phyloP scores from a whole-genome alignment of 2,888 invertebrate species.

The Catocala fraxini region DNA sequence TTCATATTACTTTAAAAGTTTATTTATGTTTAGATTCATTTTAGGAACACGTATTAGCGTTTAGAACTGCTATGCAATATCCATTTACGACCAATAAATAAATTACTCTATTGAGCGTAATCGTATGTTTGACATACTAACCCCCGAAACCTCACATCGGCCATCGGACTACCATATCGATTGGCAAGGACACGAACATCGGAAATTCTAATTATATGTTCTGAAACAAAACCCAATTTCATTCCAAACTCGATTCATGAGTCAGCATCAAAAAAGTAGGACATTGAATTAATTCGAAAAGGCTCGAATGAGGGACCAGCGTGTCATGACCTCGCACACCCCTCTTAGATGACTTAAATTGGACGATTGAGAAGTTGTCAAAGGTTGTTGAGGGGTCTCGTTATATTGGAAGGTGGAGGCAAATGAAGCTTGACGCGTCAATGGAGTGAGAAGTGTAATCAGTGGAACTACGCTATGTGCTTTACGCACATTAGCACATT shows the following conservation, averaged over 20 bases:
- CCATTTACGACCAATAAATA: no score
- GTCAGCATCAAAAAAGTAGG: conserved; percentile 65
- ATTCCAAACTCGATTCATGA: conserved; percentile 54
- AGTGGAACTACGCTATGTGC: conserved; percentile 58
- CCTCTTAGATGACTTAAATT: conserved; percentile 8
- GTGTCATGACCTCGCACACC: conserved; percentile 27
- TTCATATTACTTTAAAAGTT: no score
- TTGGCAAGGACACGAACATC: conserved; percentile 27
- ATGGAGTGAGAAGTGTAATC: conserved; percentile 66
- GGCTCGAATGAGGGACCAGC: conserved; percentile 46
- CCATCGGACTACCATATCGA: conserved; percentile 10
- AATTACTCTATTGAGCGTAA: not conserved
- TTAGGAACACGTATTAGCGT: no score
- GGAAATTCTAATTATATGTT: conserved; percentile 50
- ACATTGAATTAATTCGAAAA: conserved; percentile 66
- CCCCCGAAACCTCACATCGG: not conserved
- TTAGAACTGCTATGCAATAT: no score
- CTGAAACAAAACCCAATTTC: conserved; percentile 52
- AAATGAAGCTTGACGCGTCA: conserved; percentile 68
- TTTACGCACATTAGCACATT: conserved; percentile 54
- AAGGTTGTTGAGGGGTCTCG: conserved; percentile 33
- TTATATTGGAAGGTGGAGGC: conserved; percentile 46
- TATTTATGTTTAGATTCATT: no score
- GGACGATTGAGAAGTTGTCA: conserved; percentile 18
- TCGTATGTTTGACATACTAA: not conserved